Evolutionary conservation across 2,888 invertebrate species (phyloP).

Genomic region (Eristalis intricaria): DNA sequence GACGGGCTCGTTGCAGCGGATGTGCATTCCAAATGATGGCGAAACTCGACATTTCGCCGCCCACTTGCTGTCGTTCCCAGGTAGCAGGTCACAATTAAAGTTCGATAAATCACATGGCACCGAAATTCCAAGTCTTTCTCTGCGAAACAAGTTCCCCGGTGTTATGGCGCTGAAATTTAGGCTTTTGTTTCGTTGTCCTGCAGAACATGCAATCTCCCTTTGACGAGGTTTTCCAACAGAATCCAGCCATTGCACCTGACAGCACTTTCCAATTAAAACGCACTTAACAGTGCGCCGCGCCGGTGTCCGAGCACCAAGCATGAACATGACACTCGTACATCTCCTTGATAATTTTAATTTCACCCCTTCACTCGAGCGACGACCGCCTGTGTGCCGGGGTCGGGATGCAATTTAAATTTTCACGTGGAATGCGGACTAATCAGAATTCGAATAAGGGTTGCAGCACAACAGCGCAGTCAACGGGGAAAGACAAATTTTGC

Average conservation of each 20-base stretch:
- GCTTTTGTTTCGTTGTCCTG: constrained; percentile 51
- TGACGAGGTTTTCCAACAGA: constrained; percentile 5
- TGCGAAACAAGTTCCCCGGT: constrained; percentile 36
- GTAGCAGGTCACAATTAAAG: constrained; percentile 61
- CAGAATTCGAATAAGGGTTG: constrained; percentile 8
- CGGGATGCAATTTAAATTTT: constrained; percentile 27
- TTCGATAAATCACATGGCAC: constrained; percentile 61
- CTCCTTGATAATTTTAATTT: constrained; percentile 62
- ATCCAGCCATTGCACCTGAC: constrained; percentile 35
- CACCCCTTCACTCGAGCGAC: not conserved
- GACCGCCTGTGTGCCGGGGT: not conserved
- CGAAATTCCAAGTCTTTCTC: constrained; percentile 17
- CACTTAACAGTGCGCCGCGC: constrained; percentile 42
- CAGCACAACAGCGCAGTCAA: not conserved
- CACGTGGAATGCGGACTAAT: constrained; percentile 27
- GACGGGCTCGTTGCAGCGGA: constrained; percentile 34
- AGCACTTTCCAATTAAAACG: constrained; percentile 61
- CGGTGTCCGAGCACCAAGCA: constrained; percentile 48
- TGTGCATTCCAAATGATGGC: constrained; percentile 42
- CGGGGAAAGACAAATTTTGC: constrained; percentile 8
- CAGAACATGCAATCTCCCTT: constrained; percentile 33
- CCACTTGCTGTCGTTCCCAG: constrained; percentile 31
- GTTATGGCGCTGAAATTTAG: constrained; percentile 4
- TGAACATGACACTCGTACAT: constrained; percentile 42
- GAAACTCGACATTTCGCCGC: constrained; percentile 47